These are phyloP conservation scores for Zapus hudsonius DNA, from an alignment of 2,113 vertebrate genomes.

Conservation along the genomic window DNA sequence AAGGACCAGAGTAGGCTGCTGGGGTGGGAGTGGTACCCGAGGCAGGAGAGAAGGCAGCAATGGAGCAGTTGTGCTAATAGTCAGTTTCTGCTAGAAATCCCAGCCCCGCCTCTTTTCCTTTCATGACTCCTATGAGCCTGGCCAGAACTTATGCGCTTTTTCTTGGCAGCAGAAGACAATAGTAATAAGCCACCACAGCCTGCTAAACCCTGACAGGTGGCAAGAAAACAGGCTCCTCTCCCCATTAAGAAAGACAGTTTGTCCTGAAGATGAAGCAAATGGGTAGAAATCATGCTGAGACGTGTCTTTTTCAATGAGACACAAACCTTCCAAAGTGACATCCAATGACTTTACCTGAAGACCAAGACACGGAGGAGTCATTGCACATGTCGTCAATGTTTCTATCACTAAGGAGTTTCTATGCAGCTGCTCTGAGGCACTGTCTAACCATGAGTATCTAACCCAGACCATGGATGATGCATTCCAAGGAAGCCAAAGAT, in stretches of 20 bases:
- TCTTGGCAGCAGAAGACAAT: constrained; percentile 52
- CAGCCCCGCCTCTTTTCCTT: neutral
- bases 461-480: neutral
- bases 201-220: constrained; percentile 56
- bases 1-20: no score
- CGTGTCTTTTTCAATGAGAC: neutral
- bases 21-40: neutral
- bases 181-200: neutral
- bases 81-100: constrained; percentile 58
- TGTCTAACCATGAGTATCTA: neutral
- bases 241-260: constrained; percentile 45
- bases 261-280: neutral
- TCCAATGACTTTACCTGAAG: constrained; percentile 3
- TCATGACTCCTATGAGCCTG: constrained; percentile 56
- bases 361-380: neutral
- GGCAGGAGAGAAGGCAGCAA: neutral
- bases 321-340: constrained; percentile 17
- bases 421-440: neutral
- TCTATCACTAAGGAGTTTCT: neutral
- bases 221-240: constrained; percentile 33
- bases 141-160: constrained; percentile 2
- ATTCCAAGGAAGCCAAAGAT: neutral
- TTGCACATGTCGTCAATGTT: neutral
- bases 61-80: constrained; percentile 39
- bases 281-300: constrained; percentile 13